Base-by-base conservation (phyloP, 2,888 invertebrate genomes). In the Stenolophus ochropezus region DNA sequence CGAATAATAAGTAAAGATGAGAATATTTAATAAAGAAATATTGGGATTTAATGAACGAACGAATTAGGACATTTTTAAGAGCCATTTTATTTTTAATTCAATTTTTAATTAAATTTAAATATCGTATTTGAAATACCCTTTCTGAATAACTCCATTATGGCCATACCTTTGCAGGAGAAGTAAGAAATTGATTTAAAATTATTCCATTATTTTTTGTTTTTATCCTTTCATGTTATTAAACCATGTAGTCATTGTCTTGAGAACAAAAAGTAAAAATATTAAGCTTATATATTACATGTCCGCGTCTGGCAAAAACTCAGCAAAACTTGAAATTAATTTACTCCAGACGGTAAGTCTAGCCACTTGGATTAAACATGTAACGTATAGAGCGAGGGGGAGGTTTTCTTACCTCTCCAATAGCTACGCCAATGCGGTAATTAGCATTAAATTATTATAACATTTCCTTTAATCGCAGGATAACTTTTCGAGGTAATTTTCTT, bases 361-460 rank as follows among this genome's bases (percentile, higher is more conserved):
- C 65, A 33, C 65, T 69, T 69, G 33, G 14, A 69, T 33, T 69
- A 69, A 69, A 18, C 6, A 23, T 73, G 73, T 49, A 25, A 18
- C 27, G 75, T 75, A 18, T 27, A 0, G 53, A 53, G 75, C 3
- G 56, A 16, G 49, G 51, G 33, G 33, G 33, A 1, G 11, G 11
- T 42, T 42, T 42, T 42, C 33, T 42, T 8, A 42, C 11, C 1
- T 8, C 33, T 11, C 33, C 33, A 42, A 27, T 61, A 3, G 11
- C 20, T 14, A 58, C 56, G 56, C 23, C 61, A n/a, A 23, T 16
- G 53, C 3, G 49, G 33, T 77, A 61, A 77, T 77, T 77, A 65
- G 16, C 77, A 65, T 77, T 77, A 77, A 76, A 77, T 77, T 77
- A 77, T 77, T 77, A 65, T 77, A 65, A 77, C 65, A 77, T 49